phyloP scores from a whole-genome alignment of 1,140 invertebrate species.

The Gryon sp. region DNA sequence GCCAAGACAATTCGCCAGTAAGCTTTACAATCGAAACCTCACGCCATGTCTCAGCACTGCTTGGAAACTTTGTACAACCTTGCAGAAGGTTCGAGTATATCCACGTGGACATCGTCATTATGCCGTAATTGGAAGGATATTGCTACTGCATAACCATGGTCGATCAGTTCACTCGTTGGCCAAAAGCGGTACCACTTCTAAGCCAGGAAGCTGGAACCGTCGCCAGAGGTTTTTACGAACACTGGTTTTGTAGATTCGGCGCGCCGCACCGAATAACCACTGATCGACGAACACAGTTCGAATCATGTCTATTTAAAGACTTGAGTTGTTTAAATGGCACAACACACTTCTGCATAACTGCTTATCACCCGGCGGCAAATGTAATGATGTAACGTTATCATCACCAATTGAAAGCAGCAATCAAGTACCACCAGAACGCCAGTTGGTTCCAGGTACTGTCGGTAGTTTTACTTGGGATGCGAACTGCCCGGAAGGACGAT shows the following conservation, averaged over 20 bases:
- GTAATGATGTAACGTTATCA: constrained; percentile 62
- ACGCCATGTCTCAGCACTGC: not conserved
- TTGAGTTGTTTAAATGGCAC: constrained; percentile 49
- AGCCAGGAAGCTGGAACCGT: constrained; percentile 61
- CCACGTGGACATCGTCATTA: constrained; percentile 19
- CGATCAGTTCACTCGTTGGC: constrained; percentile 63
- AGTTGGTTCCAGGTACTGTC: not conserved
- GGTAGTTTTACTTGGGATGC: constrained; percentile 1
- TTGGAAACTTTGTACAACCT: not conserved
- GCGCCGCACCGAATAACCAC: constrained; percentile 63
- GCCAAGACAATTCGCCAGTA: constrained; percentile 47
- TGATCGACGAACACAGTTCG: constrained; percentile 61
- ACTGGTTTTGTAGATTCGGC: constrained; percentile 64
- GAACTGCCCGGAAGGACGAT: not conserved
- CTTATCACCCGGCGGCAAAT: constrained; percentile 69
- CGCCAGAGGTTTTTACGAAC: constrained; percentile 36
- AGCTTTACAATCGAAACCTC: constrained; percentile 23
- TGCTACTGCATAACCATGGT: constrained; percentile 67
- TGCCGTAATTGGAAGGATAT: constrained; percentile 25
- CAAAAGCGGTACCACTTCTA: constrained; percentile 56
- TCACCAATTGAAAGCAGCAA: constrained; percentile 58
- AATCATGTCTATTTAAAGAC: constrained; percentile 35
- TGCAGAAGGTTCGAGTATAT: constrained; percentile 21
- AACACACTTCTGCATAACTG: constrained; percentile 61
- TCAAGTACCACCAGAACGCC: constrained; percentile 20